A percentile compares a stretch with the other conserved stretches of the same genome.
Conservation (phyloP, 2,113 vertebrate genomes). For the Lophius piscatorius region DNA sequence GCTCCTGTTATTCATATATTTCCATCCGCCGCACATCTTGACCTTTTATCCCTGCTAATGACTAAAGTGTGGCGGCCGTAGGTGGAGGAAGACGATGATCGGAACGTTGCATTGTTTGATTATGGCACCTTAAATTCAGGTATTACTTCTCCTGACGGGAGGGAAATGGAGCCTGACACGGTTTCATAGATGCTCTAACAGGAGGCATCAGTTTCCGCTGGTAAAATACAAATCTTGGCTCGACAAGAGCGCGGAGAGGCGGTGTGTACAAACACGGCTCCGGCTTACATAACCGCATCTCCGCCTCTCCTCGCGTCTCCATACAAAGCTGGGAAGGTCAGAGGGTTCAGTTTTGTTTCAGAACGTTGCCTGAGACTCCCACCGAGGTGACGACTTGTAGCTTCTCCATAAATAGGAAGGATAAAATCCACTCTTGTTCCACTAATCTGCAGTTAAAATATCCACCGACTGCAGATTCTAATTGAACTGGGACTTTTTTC, state of each 20-base stretch:
- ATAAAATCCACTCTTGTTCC: slow-evolving; percentile 9
- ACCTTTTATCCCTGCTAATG: slow-evolving; percentile 10
- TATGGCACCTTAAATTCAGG: slow-evolving; percentile 32
- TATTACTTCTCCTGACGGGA: slow-evolving; percentile 39
- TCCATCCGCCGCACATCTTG: not conserved
- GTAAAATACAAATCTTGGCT: slow-evolving; percentile 61
- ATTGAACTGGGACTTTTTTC: slow-evolving; percentile 52
- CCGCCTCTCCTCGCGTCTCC: slow-evolving; percentile 38
- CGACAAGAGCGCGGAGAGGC: slow-evolving; percentile 25
- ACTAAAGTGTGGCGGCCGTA: slow-evolving; percentile 34
- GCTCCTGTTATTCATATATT: slow-evolving; percentile 11
- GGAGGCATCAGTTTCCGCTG: slow-evolving; percentile 36
- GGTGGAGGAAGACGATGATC: slow-evolving; percentile 24
- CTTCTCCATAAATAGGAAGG: slow-evolving; percentile 13
- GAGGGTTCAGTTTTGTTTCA: slow-evolving; percentile 20
- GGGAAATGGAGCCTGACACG: slow-evolving; percentile 40
- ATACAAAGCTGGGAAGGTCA: slow-evolving; percentile 41
- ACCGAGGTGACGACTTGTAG: not conserved
- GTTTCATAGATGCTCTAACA: slow-evolving; percentile 29
- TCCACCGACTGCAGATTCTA: slow-evolving; percentile 38
- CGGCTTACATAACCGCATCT: slow-evolving; percentile 57
- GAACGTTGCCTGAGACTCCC: not conserved
- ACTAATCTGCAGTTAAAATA: slow-evolving; percentile 23
- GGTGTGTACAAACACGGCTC: slow-evolving; percentile 36
- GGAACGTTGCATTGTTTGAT: slow-evolving; percentile 30